Evolutionary conservation across 2,888 invertebrate species (phyloP).

Genomic region (Xestia xanthographa): DNA sequence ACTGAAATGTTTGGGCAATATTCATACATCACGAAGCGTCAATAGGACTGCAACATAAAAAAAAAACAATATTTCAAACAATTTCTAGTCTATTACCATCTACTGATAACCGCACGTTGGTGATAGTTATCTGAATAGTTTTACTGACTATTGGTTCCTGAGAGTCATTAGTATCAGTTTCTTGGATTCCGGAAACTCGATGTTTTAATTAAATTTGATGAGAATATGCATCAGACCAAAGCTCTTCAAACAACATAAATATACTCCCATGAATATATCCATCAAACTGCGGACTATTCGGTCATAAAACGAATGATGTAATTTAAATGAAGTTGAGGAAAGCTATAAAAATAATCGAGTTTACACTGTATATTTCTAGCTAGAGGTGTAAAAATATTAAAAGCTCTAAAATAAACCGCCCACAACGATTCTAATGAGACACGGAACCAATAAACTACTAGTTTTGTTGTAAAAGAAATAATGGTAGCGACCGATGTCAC

Average conservation of each 20-base stretch:
- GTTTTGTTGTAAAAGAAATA: conserved; percentile 79
- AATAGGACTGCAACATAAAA: background rate
- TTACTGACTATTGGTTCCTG: background rate
- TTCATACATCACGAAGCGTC: background rate
- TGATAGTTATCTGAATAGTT: background rate
- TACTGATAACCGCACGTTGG: background rate
- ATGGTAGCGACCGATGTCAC: conserved; percentile 78
- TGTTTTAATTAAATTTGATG: background rate
- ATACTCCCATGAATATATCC: conserved; percentile 8
- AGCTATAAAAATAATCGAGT: conserved; percentile 36
- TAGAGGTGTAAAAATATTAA: conserved; percentile 45
- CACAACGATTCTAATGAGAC: conserved; percentile 73
- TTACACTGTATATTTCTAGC: conserved; percentile 29
- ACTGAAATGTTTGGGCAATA: background rate
- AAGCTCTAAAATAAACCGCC: conserved; percentile 62
- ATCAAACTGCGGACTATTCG: conserved; percentile 11
- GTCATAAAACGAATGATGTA: conserved; percentile 39
- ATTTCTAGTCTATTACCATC: background rate
- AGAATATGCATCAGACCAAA: background rate
- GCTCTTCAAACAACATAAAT: conserved; percentile 17
- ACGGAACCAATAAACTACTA: conserved; percentile 75
- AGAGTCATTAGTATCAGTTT: background rate
- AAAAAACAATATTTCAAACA: background rate
- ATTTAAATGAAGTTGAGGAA: conserved; percentile 27
- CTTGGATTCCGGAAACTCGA: background rate